A percentile compares a stretch with the other conserved stretches of the same genome.
phyloP scores from a whole-genome alignment of 2,797 vertebrate genomes.

The Pempheris klunzingeri region DNA sequence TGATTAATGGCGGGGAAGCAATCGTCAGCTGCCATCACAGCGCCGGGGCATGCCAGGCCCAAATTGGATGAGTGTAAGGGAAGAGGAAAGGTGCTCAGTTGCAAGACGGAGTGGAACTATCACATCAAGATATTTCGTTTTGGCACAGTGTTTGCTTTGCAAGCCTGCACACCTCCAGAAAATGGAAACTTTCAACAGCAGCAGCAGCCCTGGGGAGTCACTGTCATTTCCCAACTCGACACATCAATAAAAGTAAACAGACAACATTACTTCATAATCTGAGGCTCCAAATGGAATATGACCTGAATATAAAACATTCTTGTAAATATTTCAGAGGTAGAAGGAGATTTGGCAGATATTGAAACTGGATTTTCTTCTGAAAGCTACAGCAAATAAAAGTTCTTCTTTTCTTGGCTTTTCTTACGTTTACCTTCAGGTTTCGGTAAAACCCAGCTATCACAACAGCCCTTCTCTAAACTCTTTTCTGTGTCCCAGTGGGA shows the following conservation, averaged over 20 bases:
- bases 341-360: constrained; percentile 15
- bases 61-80: constrained; percentile 63
- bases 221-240: constrained; percentile 48
- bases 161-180: constrained; percentile 37
- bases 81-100: constrained; percentile 52
- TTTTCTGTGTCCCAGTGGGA: constrained; percentile 4
- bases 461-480: background rate
- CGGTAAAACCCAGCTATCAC: background rate
- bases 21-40: constrained; percentile 61
- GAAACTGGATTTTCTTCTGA: constrained; percentile 35
- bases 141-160: constrained; percentile 53
- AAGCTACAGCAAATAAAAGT: constrained; percentile 38
- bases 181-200: constrained; percentile 48
- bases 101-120: constrained; percentile 61
- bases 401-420: constrained; percentile 13
- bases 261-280: constrained; percentile 54
- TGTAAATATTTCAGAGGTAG: constrained; percentile 52
- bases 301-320: constrained; percentile 45
- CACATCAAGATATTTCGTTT: constrained; percentile 49
- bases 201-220: constrained; percentile 32
- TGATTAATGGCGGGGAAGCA: constrained; percentile 72
- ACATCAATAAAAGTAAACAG: constrained; percentile 56
- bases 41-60: constrained; percentile 38
- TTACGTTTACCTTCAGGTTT: constrained; percentile 19
- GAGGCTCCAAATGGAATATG: constrained; percentile 39